phyloP scores from a whole-genome alignment of 2,888 invertebrate species.

The Meteorus colon region DNA sequence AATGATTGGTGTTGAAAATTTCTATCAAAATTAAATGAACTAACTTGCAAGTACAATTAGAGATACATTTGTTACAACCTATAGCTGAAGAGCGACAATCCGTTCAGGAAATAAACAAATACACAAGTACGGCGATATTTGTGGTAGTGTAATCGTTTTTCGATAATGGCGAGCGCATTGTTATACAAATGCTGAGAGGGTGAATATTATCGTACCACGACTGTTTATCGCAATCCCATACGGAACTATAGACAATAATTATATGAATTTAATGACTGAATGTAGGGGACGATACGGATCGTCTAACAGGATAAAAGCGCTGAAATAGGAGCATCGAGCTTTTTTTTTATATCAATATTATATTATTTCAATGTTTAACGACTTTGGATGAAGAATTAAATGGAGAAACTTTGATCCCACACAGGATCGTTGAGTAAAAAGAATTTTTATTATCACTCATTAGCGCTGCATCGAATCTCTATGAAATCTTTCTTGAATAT shows the following conservation, averaged over 20 bases:
- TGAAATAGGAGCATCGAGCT: too few species aligned
- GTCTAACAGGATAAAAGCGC: too few species aligned
- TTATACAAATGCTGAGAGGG: background rate
- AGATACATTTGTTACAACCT: background rate
- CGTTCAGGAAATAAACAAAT: conserved; percentile 7
- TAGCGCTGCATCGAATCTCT: too few species aligned
- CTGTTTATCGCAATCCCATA: background rate
- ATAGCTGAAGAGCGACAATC: background rate
- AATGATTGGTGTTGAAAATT: background rate
- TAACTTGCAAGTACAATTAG: background rate
- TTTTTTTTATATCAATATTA: too few species aligned
- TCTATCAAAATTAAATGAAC: background rate
- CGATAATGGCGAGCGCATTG: conserved; percentile 10
- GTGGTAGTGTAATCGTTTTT: conserved; percentile 6
- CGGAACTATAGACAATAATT: background rate
- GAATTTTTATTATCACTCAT: too few species aligned
- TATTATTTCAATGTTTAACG: too few species aligned
- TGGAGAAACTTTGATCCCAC: too few species aligned
- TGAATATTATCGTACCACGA: background rate
- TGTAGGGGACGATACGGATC: background rate
- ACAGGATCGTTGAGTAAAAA: too few species aligned
- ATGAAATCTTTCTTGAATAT: too few species aligned
- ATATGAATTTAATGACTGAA: background rate
- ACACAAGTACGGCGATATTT: background rate
- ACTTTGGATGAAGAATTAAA: too few species aligned